Base-by-base conservation (phyloP, 2,113 vertebrate genomes). In the Lota lota region DNA sequence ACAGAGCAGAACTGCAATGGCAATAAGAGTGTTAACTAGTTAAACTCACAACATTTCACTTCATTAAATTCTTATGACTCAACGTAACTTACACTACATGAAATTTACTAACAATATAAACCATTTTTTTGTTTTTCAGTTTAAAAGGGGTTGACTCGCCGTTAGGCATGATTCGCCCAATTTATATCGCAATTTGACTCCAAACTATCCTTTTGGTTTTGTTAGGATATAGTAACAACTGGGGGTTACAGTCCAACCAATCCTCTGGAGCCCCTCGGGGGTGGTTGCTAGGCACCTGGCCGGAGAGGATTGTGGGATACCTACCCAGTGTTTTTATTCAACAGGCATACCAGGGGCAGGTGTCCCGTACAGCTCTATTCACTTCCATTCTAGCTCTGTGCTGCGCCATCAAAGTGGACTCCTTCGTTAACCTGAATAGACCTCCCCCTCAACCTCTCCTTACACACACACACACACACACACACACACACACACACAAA, bases 1-100 rank as follows among this genome's bases (percentile, higher is more conserved):
- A 88, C 78, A 78, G 79, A 80, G 80, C 88, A 88, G 73, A 87
- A 88, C 78, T 71, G 78, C 75, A 79, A 76, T 73, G 86, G 81
- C 79, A 81, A 87, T 84, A 79, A 33, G 80, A 84, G 78, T 68
- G 74, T 83, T 83, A 77, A 78, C 79, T 84, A 69, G 58, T 78
- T n/a, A 86, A 82, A 82, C 74, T 84, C 78, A 63, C 76, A 79
- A 22, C 16, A 66, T 59, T 74, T 61, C 78, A 61, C 12, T 22
- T 22, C 60, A 16, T 16, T 61, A 22, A 24, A 47, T 12, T 33
- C 28, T 6, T 47, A 47, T 47, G 40, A 47, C 8, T 47, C 40
- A 47, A 47, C 10, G 40, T 47, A 47, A 11, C 40, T 47, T 47
- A 47, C 40, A 47, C 40, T 14, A 21, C 16, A n/a, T 59, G n/a